Evolutionary conservation across 2,113 vertebrate species (phyloP).

Genomic region (Azemiops feae): DNA sequence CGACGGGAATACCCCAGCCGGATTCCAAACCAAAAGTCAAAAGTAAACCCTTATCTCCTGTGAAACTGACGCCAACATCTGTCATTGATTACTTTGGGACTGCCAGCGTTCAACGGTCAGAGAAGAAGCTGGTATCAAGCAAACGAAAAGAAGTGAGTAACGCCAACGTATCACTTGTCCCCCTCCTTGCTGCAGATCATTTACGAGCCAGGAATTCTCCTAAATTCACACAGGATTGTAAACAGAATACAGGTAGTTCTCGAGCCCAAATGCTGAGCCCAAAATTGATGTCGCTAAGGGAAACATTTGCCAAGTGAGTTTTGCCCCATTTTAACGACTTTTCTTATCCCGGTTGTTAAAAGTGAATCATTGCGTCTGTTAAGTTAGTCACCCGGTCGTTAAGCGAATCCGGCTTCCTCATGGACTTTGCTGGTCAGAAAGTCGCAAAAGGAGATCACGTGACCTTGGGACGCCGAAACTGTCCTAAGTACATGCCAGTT

Average conservation of each 20-base stretch:
- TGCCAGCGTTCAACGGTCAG: conserved; percentile 79
- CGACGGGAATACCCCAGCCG: conserved; percentile 51
- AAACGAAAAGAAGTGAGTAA: conserved; percentile 86
- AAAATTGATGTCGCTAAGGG: not conserved
- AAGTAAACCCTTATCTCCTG: conserved; percentile 71
- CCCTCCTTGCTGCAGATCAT: not conserved
- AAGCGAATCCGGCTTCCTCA: not conserved
- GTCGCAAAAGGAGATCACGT: not conserved
- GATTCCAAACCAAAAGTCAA: conserved; percentile 64
- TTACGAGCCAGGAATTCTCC: not conserved
- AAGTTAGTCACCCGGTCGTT: too few species aligned
- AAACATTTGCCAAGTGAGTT: not conserved
- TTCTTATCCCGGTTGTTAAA: not conserved
- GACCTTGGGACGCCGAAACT: not conserved
- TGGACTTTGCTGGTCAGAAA: not conserved
- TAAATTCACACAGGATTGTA: not conserved
- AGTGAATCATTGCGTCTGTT: too few species aligned
- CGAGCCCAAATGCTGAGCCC: accelerated
- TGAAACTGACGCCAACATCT: conserved; percentile 82
- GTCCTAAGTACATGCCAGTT: not conserved
- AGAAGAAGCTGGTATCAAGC: conserved; percentile 91
- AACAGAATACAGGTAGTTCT: not conserved
- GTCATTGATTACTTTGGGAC: conserved; percentile 88
- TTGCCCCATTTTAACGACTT: not conserved
- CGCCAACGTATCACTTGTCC: not conserved